Conservation (phyloP, 2,797 vertebrate species). For the Lagorchestes hirsutus region DNA sequence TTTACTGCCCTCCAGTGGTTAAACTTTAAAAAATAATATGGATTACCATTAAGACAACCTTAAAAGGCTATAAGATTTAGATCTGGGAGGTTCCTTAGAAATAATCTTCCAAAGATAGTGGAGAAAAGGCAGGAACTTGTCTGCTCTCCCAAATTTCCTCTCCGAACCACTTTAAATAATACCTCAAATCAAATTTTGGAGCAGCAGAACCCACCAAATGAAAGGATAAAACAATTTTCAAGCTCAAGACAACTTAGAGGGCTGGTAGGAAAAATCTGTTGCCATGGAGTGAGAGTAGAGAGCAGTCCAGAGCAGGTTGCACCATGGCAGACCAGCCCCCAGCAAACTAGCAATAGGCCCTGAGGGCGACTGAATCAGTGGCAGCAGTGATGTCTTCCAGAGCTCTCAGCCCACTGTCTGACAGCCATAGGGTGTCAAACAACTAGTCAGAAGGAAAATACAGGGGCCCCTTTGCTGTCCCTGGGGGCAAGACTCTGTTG, state of each 20-base stretch:
- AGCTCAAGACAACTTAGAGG: neutral
- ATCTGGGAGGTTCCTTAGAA: neutral
- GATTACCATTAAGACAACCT: neutral
- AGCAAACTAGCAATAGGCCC: neutral
- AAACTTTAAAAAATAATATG: neutral
- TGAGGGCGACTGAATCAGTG: neutral
- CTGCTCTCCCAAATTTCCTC: neutral
- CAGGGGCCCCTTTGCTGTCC: neutral
- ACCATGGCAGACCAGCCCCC: neutral
- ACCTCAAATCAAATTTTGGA: neutral
- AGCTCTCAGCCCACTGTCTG: neutral
- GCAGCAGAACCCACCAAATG: neutral
- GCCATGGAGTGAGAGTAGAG: neutral
- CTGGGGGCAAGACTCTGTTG: neutral
- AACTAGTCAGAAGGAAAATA: neutral
- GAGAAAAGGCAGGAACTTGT: neutral
- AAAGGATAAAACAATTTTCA: neutral
- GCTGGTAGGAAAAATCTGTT: neutral
- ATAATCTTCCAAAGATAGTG: neutral
- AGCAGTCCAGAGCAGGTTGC: neutral
- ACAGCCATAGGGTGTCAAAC: neutral
- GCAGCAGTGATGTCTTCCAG: neutral
- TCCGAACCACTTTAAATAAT: neutral
- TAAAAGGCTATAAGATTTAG: neutral
- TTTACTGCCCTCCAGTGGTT: constrained; percentile 69